Conservation (phyloP, 2,113 vertebrate species). For the Chitala chitala region DNA sequence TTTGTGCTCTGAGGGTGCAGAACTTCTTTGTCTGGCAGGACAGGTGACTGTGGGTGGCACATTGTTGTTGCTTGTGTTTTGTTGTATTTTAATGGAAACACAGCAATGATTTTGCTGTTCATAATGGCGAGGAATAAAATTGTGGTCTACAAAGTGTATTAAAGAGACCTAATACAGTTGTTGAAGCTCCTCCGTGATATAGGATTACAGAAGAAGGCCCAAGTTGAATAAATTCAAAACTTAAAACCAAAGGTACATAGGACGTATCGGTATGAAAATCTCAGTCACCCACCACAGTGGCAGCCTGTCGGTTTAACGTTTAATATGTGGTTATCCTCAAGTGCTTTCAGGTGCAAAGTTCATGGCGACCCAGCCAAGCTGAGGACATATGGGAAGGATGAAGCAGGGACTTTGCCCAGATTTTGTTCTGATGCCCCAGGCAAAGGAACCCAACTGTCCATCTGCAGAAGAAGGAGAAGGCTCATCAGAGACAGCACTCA, state of each 20-base stretch:
- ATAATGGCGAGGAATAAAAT: too few species aligned
- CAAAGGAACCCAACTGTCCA: background rate
- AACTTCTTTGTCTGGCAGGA: background rate
- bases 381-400: background rate
- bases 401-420: too few species aligned
- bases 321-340: background rate
- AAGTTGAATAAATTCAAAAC: background rate
- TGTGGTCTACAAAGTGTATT: too few species aligned
- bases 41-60: background rate
- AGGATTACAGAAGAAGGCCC: too few species aligned
- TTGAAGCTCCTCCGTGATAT: too few species aligned
- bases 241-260: background rate
- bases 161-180: too few species aligned
- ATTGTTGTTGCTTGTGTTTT: background rate
- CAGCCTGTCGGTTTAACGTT: background rate
- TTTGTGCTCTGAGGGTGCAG: background rate
- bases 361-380: background rate
- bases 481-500: too few species aligned
- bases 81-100: too few species aligned
- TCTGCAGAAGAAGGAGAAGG: too few species aligned
- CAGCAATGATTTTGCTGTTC: too few species aligned
- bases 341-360: background rate
- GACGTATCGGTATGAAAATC: too few species aligned
- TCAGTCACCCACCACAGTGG: too few species aligned
- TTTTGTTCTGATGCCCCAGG: background rate